These are phyloP conservation scores for Limnephilus marmoratus DNA, from an alignment of 2,888 invertebrate genomes.

Conservation along the genomic window DNA sequence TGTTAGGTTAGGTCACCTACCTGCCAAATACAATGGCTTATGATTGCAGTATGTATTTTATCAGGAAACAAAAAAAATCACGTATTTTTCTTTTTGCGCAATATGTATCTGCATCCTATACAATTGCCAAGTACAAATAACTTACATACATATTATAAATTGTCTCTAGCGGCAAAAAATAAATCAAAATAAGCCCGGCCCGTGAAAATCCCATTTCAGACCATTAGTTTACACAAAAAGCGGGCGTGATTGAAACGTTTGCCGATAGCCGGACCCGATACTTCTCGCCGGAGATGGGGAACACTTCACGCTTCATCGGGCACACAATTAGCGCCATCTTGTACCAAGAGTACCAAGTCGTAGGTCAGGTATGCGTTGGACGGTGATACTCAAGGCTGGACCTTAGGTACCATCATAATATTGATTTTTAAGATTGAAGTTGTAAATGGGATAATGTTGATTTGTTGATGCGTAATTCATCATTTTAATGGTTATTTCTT, in stretches of 20 bases:
- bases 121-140: neutral
- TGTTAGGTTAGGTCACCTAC: too few species aligned
- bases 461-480: neutral
- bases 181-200: slow-evolving; percentile 21
- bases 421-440: neutral
- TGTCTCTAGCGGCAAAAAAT: slow-evolving; percentile 52
- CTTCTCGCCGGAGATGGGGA: neutral
- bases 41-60: too few species aligned
- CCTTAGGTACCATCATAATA: neutral
- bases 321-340: slow-evolving; percentile 23
- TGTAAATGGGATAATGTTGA: neutral
- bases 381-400: neutral
- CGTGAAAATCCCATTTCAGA: slow-evolving; percentile 61
- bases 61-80: too few species aligned
- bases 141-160: slow-evolving; percentile 2
- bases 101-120: neutral
- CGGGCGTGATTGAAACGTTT: slow-evolving; percentile 60
- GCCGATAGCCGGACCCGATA: slow-evolving; percentile 6
- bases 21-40: too few species aligned
- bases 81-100: too few species aligned
- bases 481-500: too few species aligned
- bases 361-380: slow-evolving; percentile 9
- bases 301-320: neutral
- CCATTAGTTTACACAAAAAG: slow-evolving; percentile 59
- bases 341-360: neutral